A percentile compares a stretch with the other conserved stretches of the same genome.
phyloP scores from a whole-genome alignment of 2,888 invertebrate species.

The Alentia gelatinosa region DNA sequence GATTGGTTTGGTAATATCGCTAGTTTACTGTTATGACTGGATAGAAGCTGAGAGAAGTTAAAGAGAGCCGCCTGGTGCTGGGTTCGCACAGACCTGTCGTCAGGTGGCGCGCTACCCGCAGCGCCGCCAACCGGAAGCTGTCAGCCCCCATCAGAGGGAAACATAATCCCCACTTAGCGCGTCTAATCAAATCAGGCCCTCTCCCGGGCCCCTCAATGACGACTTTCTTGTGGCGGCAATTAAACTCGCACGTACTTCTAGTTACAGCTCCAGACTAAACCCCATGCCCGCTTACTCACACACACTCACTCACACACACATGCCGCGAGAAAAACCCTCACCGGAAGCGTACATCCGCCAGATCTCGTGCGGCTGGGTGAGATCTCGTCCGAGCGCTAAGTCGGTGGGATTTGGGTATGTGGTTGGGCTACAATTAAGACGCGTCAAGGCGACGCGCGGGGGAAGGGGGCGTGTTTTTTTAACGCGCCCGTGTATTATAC shows the following conservation, averaged over 20 bases:
- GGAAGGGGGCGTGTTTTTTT: neutral
- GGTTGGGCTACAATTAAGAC: neutral
- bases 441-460: neutral
- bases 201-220: neutral
- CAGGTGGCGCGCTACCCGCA: neutral
- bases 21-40: no score
- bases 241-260: neutral
- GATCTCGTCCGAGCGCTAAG: neutral
- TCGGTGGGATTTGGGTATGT: neutral
- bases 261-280: neutral
- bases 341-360: neutral
- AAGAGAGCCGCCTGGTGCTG: no score
- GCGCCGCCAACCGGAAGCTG: neutral
- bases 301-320: no score
- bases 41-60: no score
- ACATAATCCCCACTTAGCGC: neutral
- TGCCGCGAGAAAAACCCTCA: neutral
- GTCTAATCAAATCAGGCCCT: constrained; percentile 32
- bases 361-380: neutral
- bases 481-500: neutral
- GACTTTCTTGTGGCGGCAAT: constrained; percentile 36
- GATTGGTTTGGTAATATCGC: no score
- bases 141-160: neutral
- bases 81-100: no score
- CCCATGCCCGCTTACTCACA: neutral